Percentiles rank a stretch among this genome's conserved stretches.
These are phyloP conservation scores for Callithrix jacchus DNA, from an alignment of 2,113 vertebrate genomes.

Conservation along the genomic window DNA sequence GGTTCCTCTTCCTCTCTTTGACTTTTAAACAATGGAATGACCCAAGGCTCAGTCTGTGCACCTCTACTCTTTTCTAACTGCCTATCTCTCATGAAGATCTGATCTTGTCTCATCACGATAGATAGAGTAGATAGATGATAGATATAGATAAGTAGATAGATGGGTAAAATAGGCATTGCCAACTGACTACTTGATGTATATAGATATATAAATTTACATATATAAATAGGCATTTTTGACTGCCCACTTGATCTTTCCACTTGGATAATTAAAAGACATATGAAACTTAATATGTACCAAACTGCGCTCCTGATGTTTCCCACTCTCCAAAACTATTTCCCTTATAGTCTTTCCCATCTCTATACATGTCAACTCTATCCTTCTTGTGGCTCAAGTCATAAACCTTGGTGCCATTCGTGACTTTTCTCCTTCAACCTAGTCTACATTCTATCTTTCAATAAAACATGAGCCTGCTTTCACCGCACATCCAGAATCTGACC, in stretches of 20 bases:
- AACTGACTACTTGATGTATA: not conserved
- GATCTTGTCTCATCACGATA: not conserved
- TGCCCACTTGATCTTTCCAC: not conserved
- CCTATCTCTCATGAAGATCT: not conserved
- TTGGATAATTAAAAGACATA: not conserved
- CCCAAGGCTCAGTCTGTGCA: not conserved
- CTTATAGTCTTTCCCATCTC: not conserved
- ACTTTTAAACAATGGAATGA: not conserved
- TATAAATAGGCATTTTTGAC: not conserved
- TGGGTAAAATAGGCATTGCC: not conserved
- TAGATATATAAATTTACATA: not conserved
- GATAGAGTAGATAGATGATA: too few species aligned
- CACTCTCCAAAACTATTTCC: not conserved
- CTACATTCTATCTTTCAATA: not conserved
- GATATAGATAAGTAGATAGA: too few species aligned
- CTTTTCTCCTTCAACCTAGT: not conserved
- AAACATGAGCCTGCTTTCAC: not conserved
- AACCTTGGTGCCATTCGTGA: not conserved
- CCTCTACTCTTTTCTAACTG: not conserved
- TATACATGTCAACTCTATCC: not conserved
- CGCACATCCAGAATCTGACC: not conserved
- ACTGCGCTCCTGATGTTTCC: not conserved
- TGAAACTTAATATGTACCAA: not conserved
- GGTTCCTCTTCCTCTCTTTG: not conserved
- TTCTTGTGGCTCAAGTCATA: not conserved